Conservation (phyloP, 2,888 invertebrate species). For the Drymonia ruficornis region DNA sequence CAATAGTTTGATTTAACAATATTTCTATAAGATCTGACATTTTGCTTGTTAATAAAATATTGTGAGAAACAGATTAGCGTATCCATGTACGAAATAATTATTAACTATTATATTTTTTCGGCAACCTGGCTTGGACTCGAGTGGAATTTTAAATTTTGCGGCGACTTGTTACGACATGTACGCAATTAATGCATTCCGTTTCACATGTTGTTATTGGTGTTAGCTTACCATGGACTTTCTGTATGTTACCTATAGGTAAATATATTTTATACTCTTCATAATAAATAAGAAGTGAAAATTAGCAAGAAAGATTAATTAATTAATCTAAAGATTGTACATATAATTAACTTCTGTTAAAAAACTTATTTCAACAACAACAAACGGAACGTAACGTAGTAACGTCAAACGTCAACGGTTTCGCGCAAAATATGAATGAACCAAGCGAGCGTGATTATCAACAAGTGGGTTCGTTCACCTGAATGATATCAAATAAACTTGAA, state of each 20-base stretch:
- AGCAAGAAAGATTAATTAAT: no score
- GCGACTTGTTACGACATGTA: conserved; percentile 61
- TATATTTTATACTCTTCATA: background rate
- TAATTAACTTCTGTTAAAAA: no score
- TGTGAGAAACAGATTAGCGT: conserved; percentile 60
- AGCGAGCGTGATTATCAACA: no score
- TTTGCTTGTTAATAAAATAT: conserved; percentile 72
- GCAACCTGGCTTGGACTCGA: background rate
- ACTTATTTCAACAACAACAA: no score
- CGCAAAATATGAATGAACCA: no score
- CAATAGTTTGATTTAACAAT: conserved; percentile 54
- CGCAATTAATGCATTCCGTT: conserved; percentile 24
- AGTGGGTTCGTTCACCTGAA: no score
- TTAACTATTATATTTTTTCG: background rate
- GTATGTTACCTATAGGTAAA: background rate
- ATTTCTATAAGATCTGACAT: conserved; percentile 66
- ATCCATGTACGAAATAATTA: conserved; percentile 45
- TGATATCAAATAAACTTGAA: no score
- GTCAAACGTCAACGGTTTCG: no score
- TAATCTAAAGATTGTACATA: no score
- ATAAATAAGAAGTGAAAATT: background rate
- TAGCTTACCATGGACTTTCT: no score
- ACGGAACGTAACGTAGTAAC: no score
- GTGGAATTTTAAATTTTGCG: conserved; percentile 52
- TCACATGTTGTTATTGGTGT: conserved; percentile 3